A percentile compares a stretch with the other conserved stretches of the same genome.
These are phyloP conservation scores for Tylochromis polylepis DNA, from an alignment of 2,113 vertebrate genomes.

Conservation along the genomic window DNA sequence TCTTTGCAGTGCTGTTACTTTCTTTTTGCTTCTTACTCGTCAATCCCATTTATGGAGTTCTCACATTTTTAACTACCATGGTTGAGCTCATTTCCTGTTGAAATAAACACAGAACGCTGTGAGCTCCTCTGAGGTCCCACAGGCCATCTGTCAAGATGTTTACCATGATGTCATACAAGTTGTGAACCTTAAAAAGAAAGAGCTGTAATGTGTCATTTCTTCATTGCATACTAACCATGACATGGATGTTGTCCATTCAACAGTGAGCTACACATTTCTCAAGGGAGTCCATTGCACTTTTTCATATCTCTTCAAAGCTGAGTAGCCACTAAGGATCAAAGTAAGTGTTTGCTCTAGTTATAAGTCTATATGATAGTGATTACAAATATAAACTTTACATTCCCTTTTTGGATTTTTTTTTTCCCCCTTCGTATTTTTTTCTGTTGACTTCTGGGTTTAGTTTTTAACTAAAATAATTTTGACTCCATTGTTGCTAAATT, in stretches of 20 bases:
- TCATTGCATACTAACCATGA: not conserved
- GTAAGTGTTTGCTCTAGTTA: not conserved
- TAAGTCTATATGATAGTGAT: not conserved
- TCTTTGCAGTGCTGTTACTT: not conserved
- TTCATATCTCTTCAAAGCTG: not conserved
- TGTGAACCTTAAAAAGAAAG: conserved; percentile 21
- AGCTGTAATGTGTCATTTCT: not conserved
- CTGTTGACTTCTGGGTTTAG: not conserved
- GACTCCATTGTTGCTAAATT: not conserved
- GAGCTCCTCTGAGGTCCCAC: not conserved
- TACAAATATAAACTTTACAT: not conserved
- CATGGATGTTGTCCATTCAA: not conserved
- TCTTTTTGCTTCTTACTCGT: not conserved
- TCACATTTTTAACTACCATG: not conserved
- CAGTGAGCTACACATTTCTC: not conserved
- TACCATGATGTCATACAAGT: conserved; percentile 35
- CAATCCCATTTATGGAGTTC: not conserved
- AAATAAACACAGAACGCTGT: conserved; percentile 8
- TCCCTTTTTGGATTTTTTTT: not conserved
- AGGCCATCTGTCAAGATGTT: conserved; percentile 19
- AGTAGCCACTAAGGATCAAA: not conserved
- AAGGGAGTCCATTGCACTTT: not conserved
- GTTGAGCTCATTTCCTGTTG: not conserved
- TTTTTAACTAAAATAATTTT: not conserved
- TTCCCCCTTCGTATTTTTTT: not conserved